A percentile compares a stretch with the other conserved stretches of the same genome.
phyloP scores from a whole-genome alignment of 2,888 invertebrate species.

The Oegoconia quadripuncta region DNA sequence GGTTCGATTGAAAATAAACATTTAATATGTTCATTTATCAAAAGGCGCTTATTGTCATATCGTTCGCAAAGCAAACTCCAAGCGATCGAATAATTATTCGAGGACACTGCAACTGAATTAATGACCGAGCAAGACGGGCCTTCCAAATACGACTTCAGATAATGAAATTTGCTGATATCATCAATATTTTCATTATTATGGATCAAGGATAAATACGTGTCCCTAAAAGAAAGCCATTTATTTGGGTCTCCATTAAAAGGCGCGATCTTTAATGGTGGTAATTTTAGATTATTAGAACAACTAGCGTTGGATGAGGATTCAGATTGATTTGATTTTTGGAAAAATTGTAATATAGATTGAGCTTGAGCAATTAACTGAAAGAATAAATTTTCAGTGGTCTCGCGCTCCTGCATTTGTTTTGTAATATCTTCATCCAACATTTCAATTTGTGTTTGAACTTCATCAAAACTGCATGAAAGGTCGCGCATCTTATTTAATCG shows the following conservation, averaged over 20 bases:
- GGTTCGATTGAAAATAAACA: conserved; percentile 14
- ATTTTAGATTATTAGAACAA: neutral
- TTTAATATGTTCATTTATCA: conserved; percentile 18
- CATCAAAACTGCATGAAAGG: conserved; percentile 11
- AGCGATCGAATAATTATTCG: conserved; percentile 12
- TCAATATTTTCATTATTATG: conserved; percentile 13
- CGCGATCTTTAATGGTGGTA: conserved; percentile 8
- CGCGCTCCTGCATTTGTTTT: too few relatives aligned
- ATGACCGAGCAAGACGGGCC: conserved; percentile 13
- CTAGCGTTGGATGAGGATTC: too few relatives aligned
- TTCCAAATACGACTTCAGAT: conserved; percentile 13
- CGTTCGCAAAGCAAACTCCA: conserved; percentile 16
- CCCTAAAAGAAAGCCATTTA: conserved; percentile 13
- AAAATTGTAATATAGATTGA: too few relatives aligned
- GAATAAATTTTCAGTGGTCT: too few relatives aligned
- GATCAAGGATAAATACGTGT: conserved; percentile 15
- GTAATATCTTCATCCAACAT: conserved; percentile 11
- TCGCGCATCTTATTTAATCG: conserved; percentile 11
- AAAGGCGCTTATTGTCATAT: conserved; percentile 14
- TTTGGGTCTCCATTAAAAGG: conserved; percentile 9
- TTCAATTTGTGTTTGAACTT: conserved; percentile 14
- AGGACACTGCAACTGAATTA: conserved; percentile 9
- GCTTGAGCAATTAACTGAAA: too few relatives aligned
- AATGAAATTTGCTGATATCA: too few relatives aligned
- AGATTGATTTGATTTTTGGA: too few relatives aligned